Percentiles rank a stretch among this genome's conserved stretches.
Evolutionary conservation across 2,113 vertebrate genomes (phyloP).

Genomic region (Emydocephalus ijimae): DNA sequence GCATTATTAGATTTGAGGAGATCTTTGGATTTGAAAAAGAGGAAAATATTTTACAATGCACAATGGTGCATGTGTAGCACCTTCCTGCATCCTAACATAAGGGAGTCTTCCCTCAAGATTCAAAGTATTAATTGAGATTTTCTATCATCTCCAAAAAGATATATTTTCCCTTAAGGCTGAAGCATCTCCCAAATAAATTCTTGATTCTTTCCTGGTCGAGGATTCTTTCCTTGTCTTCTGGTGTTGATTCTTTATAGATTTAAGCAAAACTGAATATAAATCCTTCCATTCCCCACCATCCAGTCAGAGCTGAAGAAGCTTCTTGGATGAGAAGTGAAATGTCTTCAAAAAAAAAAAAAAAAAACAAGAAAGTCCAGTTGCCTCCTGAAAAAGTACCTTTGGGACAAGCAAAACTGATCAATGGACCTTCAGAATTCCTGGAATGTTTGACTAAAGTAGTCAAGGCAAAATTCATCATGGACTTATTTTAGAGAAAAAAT

Average conservation of each 20-base stretch:
- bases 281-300: too few species aligned
- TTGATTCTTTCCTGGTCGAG: neutral
- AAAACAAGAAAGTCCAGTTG: too few species aligned
- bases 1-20: neutral
- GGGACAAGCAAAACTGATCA: neutral
- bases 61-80: neutral
- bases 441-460: neutral
- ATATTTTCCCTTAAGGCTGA: neutral
- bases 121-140: neutral
- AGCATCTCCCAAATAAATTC: neutral
- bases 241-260: neutral
- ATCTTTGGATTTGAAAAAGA: neutral
- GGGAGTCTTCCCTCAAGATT: neutral
- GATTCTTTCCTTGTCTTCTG: neutral
- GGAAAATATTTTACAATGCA: neutral
- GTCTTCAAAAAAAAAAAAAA: too few species aligned
- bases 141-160: neutral
- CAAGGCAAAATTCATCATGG: neutral
- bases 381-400: too few species aligned
- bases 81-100: neutral
- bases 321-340: too few species aligned
- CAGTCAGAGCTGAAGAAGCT: too few species aligned
- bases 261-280: neutral
- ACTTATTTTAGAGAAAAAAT: neutral
- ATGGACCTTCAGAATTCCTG: neutral